These are phyloP conservation scores for Coenonympha arcania DNA, from an alignment of 2,888 invertebrate species.

Conservation along the genomic window DNA sequence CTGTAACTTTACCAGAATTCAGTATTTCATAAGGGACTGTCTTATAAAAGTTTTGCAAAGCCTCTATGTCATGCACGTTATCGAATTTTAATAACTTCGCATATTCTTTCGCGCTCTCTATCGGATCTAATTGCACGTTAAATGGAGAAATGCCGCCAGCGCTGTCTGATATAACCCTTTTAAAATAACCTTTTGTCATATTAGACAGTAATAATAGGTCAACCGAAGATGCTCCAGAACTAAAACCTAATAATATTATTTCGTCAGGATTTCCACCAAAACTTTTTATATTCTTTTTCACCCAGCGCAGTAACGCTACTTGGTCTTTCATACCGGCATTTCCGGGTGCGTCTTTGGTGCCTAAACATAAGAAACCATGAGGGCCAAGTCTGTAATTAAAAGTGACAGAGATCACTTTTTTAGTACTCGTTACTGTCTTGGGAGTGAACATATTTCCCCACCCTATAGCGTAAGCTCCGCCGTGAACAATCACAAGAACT, in stretches of 20 bases:
- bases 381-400: slow-evolving; percentile 49
- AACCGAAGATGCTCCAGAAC: slow-evolving; percentile 46
- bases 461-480: slow-evolving; percentile 54
- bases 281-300: slow-evolving; percentile 35
- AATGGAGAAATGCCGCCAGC: slow-evolving; percentile 36
- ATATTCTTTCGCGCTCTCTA: slow-evolving; percentile 41
- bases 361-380: slow-evolving; percentile 35
- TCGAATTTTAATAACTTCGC: slow-evolving; percentile 38
- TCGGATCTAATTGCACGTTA: slow-evolving; percentile 41
- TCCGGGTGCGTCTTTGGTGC: slow-evolving; percentile 37
- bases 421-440: slow-evolving; percentile 33
- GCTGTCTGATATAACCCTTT: slow-evolving; percentile 47
- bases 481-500: slow-evolving; percentile 58
- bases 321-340: slow-evolving; percentile 44
- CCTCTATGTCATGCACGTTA: slow-evolving; percentile 36
- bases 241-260: slow-evolving; percentile 42
- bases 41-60: slow-evolving; percentile 46
- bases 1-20: slow-evolving; percentile 22
- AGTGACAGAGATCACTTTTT: slow-evolving; percentile 40
- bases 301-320: slow-evolving; percentile 38
- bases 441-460: slow-evolving; percentile 36
- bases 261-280: slow-evolving; percentile 42
- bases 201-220: slow-evolving; percentile 46
- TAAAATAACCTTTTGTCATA: slow-evolving; percentile 41
- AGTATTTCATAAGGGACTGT: slow-evolving; percentile 35